Conservation (phyloP, 2,888 invertebrate genomes). For the Habrosyne pyritoides region DNA sequence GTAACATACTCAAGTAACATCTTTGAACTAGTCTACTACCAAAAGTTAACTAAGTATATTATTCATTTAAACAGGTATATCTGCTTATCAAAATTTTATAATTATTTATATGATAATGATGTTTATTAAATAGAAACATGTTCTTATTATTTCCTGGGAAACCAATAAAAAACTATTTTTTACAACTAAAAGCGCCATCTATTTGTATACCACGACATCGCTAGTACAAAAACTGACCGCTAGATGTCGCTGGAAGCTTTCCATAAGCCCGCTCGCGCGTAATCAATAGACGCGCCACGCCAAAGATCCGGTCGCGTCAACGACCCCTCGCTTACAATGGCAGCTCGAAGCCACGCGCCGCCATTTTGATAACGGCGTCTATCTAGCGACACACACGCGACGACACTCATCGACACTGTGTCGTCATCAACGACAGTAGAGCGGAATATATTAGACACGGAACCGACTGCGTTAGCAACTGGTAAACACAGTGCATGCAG, state of each 20-base stretch:
- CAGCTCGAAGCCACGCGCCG: conserved; percentile 55
- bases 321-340: conserved; percentile 63
- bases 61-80: too few relatives aligned
- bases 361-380: conserved; percentile 78
- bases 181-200: conserved; percentile 50
- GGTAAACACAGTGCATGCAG: conserved; percentile 17
- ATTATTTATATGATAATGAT: too few relatives aligned
- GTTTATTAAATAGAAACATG: too few relatives aligned
- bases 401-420: conserved; percentile 32
- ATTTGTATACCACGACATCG: conserved; percentile 7
- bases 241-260: conserved; percentile 62
- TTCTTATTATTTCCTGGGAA: neutral
- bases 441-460: conserved; percentile 22
- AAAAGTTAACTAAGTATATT: too few relatives aligned
- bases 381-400: conserved; percentile 30
- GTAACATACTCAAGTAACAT: too few relatives aligned
- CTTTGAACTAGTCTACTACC: too few relatives aligned
- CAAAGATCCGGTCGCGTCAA: conserved; percentile 60
- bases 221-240: conserved; percentile 10
- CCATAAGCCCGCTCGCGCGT: conserved; percentile 26
- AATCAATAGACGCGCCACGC: conserved; percentile 55
- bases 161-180: conserved; percentile 10
- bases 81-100: too few relatives aligned
- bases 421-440: conserved; percentile 20
- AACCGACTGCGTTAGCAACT: conserved; percentile 15